phyloP scores from a whole-genome alignment of 2,113 vertebrate genomes.

The Serilophus lunatus region DNA sequence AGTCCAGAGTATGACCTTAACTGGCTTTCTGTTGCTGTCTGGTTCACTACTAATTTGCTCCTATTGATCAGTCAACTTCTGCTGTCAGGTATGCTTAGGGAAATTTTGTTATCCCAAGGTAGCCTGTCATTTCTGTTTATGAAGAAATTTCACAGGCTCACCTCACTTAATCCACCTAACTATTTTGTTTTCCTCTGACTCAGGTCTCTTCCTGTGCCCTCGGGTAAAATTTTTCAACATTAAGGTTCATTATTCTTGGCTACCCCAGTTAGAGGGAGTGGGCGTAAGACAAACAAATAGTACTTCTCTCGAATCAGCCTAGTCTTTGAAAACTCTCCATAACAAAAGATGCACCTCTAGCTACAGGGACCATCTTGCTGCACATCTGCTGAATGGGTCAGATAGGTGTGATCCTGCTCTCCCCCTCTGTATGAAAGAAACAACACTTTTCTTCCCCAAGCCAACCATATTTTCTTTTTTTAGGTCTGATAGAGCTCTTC shows the following conservation, averaged over 20 bases:
- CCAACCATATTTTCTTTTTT: background rate
- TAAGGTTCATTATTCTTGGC: background rate
- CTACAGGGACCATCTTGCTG: background rate
- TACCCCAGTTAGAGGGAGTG: background rate
- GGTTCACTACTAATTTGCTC: background rate
- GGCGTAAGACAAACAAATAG: background rate
- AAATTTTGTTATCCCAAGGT: background rate
- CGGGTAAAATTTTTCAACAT: background rate
- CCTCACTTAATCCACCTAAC: conserved; percentile 15
- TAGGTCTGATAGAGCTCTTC: background rate
- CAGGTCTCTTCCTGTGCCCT: background rate
- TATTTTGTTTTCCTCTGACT: conserved; percentile 27
- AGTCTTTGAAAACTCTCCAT: background rate
- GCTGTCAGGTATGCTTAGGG: conserved; percentile 28
- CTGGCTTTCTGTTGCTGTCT: background rate
- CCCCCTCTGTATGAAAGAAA: background rate
- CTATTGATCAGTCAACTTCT: conserved; percentile 1
- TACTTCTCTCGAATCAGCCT: background rate
- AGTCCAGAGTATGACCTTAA: background rate
- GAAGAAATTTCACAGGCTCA: conserved; percentile 11
- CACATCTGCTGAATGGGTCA: background rate
- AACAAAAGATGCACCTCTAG: background rate
- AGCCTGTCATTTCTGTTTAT: conserved; percentile 47
- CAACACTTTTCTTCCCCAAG: background rate
- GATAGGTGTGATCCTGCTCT: background rate